A percentile compares a stretch with the other conserved stretches of the same genome.
Conservation (phyloP, 2,888 invertebrate species). For the Muscina levida region DNA sequence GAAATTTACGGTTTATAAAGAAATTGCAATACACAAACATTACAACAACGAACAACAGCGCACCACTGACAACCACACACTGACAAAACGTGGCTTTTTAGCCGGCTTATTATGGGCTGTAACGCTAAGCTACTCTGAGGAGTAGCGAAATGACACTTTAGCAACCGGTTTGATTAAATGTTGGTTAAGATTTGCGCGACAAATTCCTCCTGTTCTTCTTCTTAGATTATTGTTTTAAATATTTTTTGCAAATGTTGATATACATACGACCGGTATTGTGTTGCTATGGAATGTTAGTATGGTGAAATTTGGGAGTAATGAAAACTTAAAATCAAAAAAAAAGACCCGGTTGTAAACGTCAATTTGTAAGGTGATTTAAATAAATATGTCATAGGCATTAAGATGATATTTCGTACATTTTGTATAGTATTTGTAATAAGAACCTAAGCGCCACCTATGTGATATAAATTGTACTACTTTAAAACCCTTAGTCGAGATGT, state of each 20-base stretch:
- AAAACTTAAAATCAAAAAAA: no score
- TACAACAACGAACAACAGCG: no score
- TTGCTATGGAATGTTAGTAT: not conserved
- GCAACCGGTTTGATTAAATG: not conserved
- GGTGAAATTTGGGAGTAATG: no score
- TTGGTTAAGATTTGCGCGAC: slow-evolving; percentile 7
- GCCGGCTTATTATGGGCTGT: slow-evolving; percentile 49
- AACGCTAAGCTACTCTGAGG: not conserved
- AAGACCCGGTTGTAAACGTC: no score
- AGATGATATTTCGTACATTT: no score
- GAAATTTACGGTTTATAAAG: slow-evolving; percentile 51
- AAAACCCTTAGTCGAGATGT: no score
- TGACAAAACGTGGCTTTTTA: slow-evolving; percentile 50
- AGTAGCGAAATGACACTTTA: slow-evolving; percentile 5
- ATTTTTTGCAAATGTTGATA: slow-evolving; percentile 7
- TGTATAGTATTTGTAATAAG: no score
- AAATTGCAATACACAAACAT: slow-evolving; percentile 36
- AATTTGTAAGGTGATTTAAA: no score
- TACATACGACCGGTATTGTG: slow-evolving; percentile 5
- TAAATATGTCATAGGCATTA: no score
- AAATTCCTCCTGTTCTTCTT: not conserved
- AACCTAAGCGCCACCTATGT: no score
- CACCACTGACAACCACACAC: not conserved
- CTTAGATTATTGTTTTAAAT: not conserved
- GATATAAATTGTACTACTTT: no score